Conservation (phyloP, 1,140 invertebrate species). For the Drosophila kanapiae region DNA sequence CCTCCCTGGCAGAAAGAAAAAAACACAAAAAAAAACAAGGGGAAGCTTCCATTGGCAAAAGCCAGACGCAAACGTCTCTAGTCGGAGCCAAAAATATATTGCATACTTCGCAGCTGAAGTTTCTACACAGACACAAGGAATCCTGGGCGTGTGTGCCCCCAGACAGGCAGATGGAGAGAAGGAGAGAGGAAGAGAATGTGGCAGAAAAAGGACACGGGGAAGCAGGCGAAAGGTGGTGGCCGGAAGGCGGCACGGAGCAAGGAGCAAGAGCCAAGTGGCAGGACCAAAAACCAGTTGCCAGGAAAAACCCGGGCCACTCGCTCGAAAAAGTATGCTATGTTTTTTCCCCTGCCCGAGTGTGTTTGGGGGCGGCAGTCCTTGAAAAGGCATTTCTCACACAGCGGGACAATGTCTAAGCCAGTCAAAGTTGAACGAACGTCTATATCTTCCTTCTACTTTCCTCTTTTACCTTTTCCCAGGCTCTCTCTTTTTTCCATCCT, state of each 20-base stretch:
- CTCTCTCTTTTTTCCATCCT: constrained; percentile 22
- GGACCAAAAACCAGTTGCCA: constrained; percentile 52
- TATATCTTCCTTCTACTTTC: constrained; percentile 24
- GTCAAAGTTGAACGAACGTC: constrained; percentile 76
- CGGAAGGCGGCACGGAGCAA: constrained; percentile 59
- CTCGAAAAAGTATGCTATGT: constrained; percentile 82
- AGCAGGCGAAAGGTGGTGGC: constrained; percentile 30
- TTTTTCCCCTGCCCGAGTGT: constrained; percentile 48
- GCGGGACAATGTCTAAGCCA: constrained; percentile 66
- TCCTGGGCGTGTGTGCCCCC: constrained; percentile 20
- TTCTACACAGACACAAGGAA: constrained; percentile 50
- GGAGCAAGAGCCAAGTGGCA: constrained; percentile 29
- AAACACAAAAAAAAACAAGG: background rate
- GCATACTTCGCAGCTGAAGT: constrained; percentile 73
- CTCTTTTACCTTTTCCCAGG: background rate
- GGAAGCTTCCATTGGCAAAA: constrained; percentile 22
- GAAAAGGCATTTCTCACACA: constrained; percentile 63
- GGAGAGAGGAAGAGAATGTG: background rate
- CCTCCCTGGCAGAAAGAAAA: background rate
- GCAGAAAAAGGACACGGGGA: constrained; percentile 15
- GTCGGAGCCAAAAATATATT: constrained; percentile 80
- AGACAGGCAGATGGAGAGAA: background rate
- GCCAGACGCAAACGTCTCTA: constrained; percentile 60
- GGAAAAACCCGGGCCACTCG: constrained; percentile 76
- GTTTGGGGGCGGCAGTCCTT: constrained; percentile 66